Conservation (phyloP, 2,888 invertebrate genomes). For the Habroteleia sp. region DNA sequence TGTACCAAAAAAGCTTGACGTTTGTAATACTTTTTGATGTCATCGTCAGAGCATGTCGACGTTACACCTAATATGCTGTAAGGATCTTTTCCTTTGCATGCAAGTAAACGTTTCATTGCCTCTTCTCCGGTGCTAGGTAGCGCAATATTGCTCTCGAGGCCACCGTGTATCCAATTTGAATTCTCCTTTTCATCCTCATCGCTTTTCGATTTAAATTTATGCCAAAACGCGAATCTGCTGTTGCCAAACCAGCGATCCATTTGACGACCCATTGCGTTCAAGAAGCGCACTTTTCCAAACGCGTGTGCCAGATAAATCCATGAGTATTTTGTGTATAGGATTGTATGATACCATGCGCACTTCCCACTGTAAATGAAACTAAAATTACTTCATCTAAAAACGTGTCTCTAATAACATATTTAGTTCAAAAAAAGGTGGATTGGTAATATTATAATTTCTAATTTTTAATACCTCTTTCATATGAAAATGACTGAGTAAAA, state of each 20-base stretch:
- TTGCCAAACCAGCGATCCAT: constrained; percentile 84
- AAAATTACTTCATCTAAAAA: constrained; percentile 17
- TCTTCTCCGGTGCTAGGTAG: constrained; percentile 96
- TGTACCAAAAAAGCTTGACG: constrained; percentile 96
- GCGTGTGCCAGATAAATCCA: constrained; percentile 74
- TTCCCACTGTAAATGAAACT: constrained; percentile 72
- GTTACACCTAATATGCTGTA: constrained; percentile 96
- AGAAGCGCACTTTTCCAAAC: constrained; percentile 76
- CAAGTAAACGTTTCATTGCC: constrained; percentile 94
- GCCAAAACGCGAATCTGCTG: constrained; percentile 84
- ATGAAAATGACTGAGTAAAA: no score
- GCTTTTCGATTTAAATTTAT: constrained; percentile 81
- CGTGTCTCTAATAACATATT: background rate
- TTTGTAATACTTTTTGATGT: constrained; percentile 96
- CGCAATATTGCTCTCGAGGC: constrained; percentile 87
- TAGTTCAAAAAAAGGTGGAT: no score
- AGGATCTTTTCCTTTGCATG: constrained; percentile 97
- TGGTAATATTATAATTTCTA: no score
- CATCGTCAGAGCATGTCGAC: constrained; percentile 93
- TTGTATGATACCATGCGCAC: constrained; percentile 77
- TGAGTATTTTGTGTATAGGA: constrained; percentile 77
- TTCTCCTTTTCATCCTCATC: constrained; percentile 80
- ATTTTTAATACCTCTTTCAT: no score
- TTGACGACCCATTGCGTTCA: constrained; percentile 77
- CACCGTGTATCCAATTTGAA: constrained; percentile 82